These are phyloP conservation scores for Sebastolobus altivelis DNA, from an alignment of 2,797 vertebrate species.

Conservation along the genomic window DNA sequence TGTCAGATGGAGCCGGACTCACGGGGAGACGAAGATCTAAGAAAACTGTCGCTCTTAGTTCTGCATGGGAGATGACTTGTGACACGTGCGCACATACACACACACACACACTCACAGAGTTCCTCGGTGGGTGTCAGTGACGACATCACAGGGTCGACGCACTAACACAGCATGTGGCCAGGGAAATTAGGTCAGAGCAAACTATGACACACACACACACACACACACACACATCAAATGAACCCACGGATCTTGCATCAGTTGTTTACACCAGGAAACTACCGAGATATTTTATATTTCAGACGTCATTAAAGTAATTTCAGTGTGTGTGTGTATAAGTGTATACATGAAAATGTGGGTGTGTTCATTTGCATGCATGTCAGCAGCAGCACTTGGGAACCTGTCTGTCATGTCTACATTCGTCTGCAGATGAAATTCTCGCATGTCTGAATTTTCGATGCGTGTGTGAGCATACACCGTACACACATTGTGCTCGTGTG, in stretches of 20 bases:
- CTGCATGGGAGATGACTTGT: constrained; percentile 59
- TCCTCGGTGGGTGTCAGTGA: constrained; percentile 53
- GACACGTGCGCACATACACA: constrained; percentile 21
- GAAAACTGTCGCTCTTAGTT: constrained; percentile 64
- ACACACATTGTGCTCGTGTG: constrained; percentile 33
- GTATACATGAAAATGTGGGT: neutral
- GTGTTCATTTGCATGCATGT: constrained; percentile 18
- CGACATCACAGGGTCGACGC: constrained; percentile 62
- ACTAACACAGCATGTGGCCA: constrained; percentile 68
- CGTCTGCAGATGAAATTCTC: constrained; percentile 3
- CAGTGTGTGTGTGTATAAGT: neutral
- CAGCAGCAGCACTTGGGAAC: neutral
- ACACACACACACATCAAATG: constrained; percentile 33
- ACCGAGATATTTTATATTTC: constrained; percentile 28
- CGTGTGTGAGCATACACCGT: constrained; percentile 2
- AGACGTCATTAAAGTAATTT: constrained; percentile 20
- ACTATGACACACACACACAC: constrained; percentile 10
- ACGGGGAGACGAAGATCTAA: constrained; percentile 72
- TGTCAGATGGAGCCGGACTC: constrained; percentile 71
- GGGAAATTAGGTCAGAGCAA: constrained; percentile 74
- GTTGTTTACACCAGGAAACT: constrained; percentile 32
- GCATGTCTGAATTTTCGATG: constrained; percentile 20
- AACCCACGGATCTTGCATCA: constrained; percentile 36
- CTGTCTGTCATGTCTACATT: constrained; percentile 6
- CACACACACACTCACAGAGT: neutral